These are phyloP conservation scores for Semibalanus balanoides DNA, from an alignment of 1,140 invertebrate genomes.

Conservation along the genomic window DNA sequence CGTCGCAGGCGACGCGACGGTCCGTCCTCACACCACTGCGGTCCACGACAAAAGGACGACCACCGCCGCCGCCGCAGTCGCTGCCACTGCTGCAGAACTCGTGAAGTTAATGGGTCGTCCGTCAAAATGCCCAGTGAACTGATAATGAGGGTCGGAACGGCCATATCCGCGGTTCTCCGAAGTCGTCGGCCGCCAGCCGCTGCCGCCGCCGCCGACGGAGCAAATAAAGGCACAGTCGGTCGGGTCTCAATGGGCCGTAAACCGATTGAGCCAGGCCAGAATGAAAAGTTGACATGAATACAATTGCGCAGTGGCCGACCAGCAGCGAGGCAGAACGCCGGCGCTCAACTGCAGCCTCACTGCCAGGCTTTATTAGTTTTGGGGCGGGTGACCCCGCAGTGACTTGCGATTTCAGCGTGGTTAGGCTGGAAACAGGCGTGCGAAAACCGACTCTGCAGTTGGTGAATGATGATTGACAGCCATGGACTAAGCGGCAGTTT, in stretches of 20 bases:
- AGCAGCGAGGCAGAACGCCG: no score
- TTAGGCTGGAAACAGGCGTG: no score
- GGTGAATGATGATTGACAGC: no score
- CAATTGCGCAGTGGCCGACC: not conserved
- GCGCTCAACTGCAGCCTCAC: no score
- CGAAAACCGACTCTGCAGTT: no score
- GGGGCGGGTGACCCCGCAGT: no score
- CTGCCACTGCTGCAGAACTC: not conserved
- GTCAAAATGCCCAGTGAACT: not conserved
- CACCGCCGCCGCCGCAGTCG: no score
- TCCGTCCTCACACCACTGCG: not conserved
- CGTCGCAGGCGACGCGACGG: not conserved
- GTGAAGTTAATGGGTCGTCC: not conserved
- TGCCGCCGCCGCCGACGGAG: not conserved
- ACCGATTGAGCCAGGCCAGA: not conserved
- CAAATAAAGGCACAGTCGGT: not conserved
- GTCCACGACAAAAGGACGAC: not conserved
- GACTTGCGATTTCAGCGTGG: no score
- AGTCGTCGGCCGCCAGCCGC: not conserved
- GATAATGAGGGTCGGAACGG: not conserved
- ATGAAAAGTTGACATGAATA: slow-evolving; percentile 1
- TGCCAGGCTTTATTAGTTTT: no score
- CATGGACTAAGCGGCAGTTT: no score
- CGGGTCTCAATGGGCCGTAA: not conserved
- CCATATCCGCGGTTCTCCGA: not conserved